phyloP scores from a whole-genome alignment of 2,113 vertebrate species.

The Sinocyclocheilus grahami region DNA sequence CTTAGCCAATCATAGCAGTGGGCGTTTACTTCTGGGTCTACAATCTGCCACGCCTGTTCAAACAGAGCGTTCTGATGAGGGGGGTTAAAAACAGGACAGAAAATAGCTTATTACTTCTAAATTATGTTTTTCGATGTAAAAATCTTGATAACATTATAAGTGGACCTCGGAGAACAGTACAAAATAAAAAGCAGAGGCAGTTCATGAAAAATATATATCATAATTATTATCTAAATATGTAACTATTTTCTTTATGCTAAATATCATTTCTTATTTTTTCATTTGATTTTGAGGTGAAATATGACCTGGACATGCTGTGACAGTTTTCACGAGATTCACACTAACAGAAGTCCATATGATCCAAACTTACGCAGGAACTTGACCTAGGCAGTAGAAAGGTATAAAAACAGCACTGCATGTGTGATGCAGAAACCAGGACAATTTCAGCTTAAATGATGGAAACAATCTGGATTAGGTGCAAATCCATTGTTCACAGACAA shows the following conservation, averaged over 20 bases:
- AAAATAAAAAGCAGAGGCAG: too few relatives aligned
- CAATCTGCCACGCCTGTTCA: too few relatives aligned
- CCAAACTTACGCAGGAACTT: neutral
- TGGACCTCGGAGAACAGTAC: too few relatives aligned
- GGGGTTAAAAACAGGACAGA: too few relatives aligned
- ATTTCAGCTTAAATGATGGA: neutral
- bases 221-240: neutral
- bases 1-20: too few relatives aligned
- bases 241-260: neutral
- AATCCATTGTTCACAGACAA: slow-evolving; percentile 26
- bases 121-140: too few relatives aligned
- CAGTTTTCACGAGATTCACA: neutral
- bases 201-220: neutral
- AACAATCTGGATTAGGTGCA: neutral
- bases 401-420: too few relatives aligned
- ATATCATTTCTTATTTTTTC: neutral
- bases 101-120: too few relatives aligned
- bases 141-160: too few relatives aligned
- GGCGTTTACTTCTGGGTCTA: too few relatives aligned
- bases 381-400: neutral
- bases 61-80: too few relatives aligned
- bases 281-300: neutral
- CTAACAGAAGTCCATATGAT: neutral
- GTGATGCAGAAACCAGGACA: neutral
- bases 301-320: neutral